Base-by-base conservation (phyloP, 2,113 vertebrate species). In the Hypanus sabinus region DNA sequence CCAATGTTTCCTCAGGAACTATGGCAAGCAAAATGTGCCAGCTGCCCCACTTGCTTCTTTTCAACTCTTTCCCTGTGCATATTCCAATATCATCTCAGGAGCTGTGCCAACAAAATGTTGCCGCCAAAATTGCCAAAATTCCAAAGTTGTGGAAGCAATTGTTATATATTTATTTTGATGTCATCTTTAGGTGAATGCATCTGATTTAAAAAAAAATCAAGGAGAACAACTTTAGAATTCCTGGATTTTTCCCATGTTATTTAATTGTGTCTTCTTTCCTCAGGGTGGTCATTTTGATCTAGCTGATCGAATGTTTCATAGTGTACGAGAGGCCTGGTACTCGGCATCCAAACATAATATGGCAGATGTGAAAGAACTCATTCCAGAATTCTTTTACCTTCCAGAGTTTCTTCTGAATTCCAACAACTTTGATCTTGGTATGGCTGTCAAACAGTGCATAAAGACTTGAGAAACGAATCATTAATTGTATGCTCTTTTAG, bases 311-410 rank as follows among this genome's bases (percentile, higher is more conserved):
- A 99, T 99, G 99, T 99, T 99, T 96, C 98, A 99, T 97, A 99
- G 99, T 0, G 97, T 99, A 0, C 97, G 99, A 0, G 99, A 99
- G 95, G 99, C 97, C 93, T 99, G 99, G 99, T 97, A 98, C 71
- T 99, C 99, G 0, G 99, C 99, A 0, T 98, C 99, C 14, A 99
- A 99, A 95, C 99, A 99, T 97, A 99, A 99, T 96, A 99, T 99
- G 99, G 99, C 99, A 2, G 99, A 99, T 0, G 99, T 99, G 2
- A 99, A 99, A 95, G 99, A 99, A 95, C 98, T 99, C 87, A 99
- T 99, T 95, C 99, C 99, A 0, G 99, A 99, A 96, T 99, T 99
- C 96, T 99, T 99, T 96, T 99, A 99, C 95, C 97, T 99, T 94
- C 99, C 99, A 0, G 99, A 99, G 95, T 99, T 99, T 95, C 94